Percentiles rank a stretch among this genome's conserved stretches.
Evolutionary conservation across 2,113 vertebrate genomes (phyloP).

Genomic region (Vidua macroura): DNA sequence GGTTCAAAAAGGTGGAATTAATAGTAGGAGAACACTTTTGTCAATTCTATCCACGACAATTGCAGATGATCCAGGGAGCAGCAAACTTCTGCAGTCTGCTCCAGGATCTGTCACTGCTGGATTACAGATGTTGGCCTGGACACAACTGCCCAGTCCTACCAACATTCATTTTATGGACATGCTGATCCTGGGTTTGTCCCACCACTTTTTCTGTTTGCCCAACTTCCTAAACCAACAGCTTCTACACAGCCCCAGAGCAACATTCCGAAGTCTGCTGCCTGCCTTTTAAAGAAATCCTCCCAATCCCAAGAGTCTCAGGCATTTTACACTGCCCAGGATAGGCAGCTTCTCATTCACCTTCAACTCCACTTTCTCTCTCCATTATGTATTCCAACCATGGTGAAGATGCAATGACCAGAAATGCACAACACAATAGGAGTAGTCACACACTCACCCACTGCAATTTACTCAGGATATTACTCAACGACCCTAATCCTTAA

Average conservation of each 20-base stretch:
- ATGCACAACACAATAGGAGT: fast-evolving
- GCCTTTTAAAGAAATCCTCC: not conserved
- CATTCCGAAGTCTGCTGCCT: not conserved
- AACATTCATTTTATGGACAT: not conserved
- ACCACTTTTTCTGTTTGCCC: not conserved
- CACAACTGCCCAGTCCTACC: not conserved
- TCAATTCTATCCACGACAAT: fast-evolving
- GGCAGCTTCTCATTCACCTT: not conserved
- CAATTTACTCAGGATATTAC: not conserved
- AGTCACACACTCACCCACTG: not conserved
- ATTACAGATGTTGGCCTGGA: not conserved
- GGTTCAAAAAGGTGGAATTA: not conserved
- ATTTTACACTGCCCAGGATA: not conserved
- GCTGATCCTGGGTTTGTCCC: not conserved
- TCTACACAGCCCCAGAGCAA: not conserved
- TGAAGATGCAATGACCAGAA: not conserved
- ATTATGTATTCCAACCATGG: not conserved
- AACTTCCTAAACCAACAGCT: not conserved
- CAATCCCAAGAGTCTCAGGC: not conserved
- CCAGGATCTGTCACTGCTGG: not conserved
- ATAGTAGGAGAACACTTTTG: not conserved
- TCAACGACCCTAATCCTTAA: not conserved
- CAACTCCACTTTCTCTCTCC: not conserved
- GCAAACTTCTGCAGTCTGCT: not conserved
- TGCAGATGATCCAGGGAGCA: not conserved